Percentiles rank a stretch among this genome's conserved stretches.
phyloP scores from a whole-genome alignment of 2,888 invertebrate species.

The Pharmacophagus antenor region DNA sequence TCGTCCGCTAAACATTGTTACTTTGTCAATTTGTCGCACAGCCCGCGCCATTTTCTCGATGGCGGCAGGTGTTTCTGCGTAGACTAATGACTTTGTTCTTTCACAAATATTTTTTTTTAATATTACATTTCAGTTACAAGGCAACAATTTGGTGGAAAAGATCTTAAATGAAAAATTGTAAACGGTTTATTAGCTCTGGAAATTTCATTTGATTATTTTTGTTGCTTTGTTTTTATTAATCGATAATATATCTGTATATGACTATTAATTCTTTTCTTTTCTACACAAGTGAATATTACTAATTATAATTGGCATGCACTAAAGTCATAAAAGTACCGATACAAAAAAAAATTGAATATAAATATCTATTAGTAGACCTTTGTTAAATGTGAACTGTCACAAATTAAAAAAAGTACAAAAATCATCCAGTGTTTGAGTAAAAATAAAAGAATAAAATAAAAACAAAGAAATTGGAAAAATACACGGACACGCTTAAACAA shows the following conservation, averaged over 20 bases:
- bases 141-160: too few species aligned
- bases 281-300: too few species aligned
- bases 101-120: conserved; percentile 29
- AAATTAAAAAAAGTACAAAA: conserved; percentile 5
- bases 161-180: too few species aligned
- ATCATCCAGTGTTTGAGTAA: conserved; percentile 5
- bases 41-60: conserved; percentile 18
- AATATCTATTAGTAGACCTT: too few species aligned
- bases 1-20: conserved; percentile 24
- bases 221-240: too few species aligned
- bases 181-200: too few species aligned
- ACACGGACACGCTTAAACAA: conserved; percentile 63
- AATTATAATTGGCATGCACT: too few species aligned
- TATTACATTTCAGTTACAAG: background rate
- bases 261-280: too few species aligned
- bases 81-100: conserved; percentile 19
- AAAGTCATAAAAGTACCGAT: too few species aligned
- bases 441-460: conserved; percentile 7
- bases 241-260: too few species aligned
- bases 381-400: background rate
- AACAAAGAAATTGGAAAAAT: conserved; percentile 32
- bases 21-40: conserved; percentile 20
- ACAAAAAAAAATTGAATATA: too few species aligned
- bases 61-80: conserved; percentile 46
- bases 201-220: too few species aligned